These are phyloP conservation scores for Osmerus mordax DNA, from an alignment of 2,113 vertebrate species.

Conservation along the genomic window DNA sequence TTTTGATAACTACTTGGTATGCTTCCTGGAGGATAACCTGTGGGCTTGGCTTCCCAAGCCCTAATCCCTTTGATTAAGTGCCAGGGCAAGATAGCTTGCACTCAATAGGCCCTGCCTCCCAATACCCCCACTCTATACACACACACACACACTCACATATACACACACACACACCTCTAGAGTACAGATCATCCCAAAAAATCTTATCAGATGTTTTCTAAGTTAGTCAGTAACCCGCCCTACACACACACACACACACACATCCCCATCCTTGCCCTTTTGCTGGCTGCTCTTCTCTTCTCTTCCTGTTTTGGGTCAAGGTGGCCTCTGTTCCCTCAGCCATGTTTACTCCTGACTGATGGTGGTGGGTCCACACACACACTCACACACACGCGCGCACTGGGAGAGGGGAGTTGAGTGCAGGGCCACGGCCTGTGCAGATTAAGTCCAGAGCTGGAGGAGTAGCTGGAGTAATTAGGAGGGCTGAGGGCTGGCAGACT, in stretches of 20 bases:
- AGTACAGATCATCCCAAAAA: constrained; percentile 71
- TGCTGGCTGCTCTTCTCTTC: constrained; percentile 55
- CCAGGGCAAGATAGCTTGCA: constrained; percentile 92
- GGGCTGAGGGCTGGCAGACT: constrained; percentile 27
- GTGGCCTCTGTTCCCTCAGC: constrained; percentile 63
- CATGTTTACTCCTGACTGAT: constrained; percentile 69
- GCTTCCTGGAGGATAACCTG: constrained; percentile 99
- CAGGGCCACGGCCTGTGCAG: constrained; percentile 29
- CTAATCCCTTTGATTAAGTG: constrained; percentile 99
- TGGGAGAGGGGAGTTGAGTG: constrained; percentile 28
- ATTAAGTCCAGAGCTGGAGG: constrained; percentile 22
- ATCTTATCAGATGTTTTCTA: constrained; percentile 75
- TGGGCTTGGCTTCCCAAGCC: constrained; percentile 92
- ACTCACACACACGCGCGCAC: too few relatives aligned
- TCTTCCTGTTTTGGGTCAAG: constrained; percentile 77
- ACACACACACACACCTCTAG: constrained; percentile 82
- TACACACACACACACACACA: too few relatives aligned
- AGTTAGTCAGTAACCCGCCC: constrained; percentile 56
- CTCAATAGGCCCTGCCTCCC: constrained; percentile 82
- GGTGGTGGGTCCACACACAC: constrained; percentile 11
- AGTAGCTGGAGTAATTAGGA: constrained; percentile 48
- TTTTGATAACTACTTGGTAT: constrained; percentile 99
- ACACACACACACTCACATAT: constrained; percentile 65
- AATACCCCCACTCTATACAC: constrained; percentile 46
- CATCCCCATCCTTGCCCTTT: constrained; percentile 40